Base-by-base conservation (phyloP, 2,797 vertebrate genomes). In the Cynopterus sphinx region DNA sequence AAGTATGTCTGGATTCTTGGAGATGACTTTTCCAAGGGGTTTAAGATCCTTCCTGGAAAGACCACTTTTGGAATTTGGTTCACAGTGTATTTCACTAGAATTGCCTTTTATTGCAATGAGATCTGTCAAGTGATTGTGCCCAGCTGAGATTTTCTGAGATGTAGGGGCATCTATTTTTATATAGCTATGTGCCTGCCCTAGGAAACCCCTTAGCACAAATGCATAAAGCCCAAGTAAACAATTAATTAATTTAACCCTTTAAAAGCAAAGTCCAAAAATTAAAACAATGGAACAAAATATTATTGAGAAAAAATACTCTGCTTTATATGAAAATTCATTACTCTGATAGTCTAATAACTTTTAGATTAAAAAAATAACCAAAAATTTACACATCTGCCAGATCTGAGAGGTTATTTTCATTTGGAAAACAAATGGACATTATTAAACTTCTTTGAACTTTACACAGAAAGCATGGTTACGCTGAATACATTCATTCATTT, bases 71-170 rank as follows among this genome's bases (percentile, higher is more conserved):
- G 88, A 95, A 94, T 96, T 93, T 92, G 74, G 65, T 90, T 97
- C 95, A 75, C 88, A 89, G 74, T 86, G 41, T 93, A 94, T 92
- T 94, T 95, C 87, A 65, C 59, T 79, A 71, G 51, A 96, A 96
- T 91, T 97, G 77, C 49, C 87, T 95, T 96, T 95, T 96, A 97
- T 95, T 95, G 86, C 85, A 94, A 33, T 46, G 55, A 92, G 77
- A 90, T 94, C 67, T 90, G 41, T 94, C 78, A 96, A 96, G 96
- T 96, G 94, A 86, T 65, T 95, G 46, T 94, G 67, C 46, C 96
- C 92, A 96, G 70, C 95, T 86, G 96, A 84, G 97, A 94, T 97
- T 94, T 94, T 78, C 61, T 3, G 87, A 92, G 74, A 86, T 1
- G 7, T 19, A 43, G n/a, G 63, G n/a, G n/a, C 59, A 96, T 83